These are phyloP conservation scores for Bubalus kerabau DNA, from an alignment of 2,113 vertebrate genomes.

Conservation along the genomic window DNA sequence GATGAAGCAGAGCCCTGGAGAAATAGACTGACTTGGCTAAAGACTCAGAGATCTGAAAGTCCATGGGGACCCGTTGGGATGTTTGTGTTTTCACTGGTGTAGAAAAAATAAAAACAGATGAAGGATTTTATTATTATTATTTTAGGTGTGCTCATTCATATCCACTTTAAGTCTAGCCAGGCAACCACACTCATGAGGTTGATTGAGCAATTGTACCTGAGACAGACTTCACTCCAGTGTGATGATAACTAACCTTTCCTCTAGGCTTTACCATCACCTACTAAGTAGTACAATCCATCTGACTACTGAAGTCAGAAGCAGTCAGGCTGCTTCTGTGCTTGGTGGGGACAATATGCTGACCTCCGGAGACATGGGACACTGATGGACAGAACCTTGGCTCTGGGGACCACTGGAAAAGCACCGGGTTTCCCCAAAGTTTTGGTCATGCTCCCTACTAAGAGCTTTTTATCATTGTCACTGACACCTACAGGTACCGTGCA, in stretches of 20 bases:
- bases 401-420: not conserved
- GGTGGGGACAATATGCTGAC: accelerated
- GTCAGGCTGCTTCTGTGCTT: not conserved
- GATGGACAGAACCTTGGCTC: not conserved
- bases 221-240: not conserved
- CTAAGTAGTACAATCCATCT: not conserved
- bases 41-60: not conserved
- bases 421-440: not conserved
- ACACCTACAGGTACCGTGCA: accelerated
- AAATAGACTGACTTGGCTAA: not conserved
- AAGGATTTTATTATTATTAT: not conserved
- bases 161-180: not conserved
- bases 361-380: not conserved
- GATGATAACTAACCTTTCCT: not conserved
- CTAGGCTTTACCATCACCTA: not conserved
- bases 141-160: not conserved
- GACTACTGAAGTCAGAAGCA: not conserved
- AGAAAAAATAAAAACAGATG: not conserved
- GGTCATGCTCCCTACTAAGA: not conserved
- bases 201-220: accelerated
- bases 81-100: not conserved
- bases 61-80: not conserved
- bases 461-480: not conserved
- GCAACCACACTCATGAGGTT: not conserved
- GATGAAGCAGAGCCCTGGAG: not conserved